Percentiles rank a stretch among this genome's conserved stretches.
phyloP scores from a whole-genome alignment of 2,797 vertebrate species.

The Siniperca undulata region DNA sequence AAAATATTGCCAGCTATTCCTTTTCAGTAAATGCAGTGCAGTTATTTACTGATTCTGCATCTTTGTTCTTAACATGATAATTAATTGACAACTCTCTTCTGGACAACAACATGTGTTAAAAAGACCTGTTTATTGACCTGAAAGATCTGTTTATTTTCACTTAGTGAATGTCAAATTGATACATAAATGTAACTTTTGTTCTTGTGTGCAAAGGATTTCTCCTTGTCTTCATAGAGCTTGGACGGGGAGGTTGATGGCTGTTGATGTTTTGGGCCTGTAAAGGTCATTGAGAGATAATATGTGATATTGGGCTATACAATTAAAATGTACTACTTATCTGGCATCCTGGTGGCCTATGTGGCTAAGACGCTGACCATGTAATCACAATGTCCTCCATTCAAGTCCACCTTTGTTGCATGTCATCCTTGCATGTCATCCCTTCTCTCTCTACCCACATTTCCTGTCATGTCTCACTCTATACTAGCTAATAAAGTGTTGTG shows the following conservation, averaged over 20 bases:
- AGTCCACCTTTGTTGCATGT: neutral
- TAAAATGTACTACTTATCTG: neutral
- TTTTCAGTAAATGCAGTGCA: neutral
- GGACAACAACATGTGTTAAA: neutral
- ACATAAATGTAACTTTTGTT: neutral
- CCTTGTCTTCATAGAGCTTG: neutral
- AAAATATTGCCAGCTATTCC: neutral
- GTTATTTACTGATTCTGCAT: constrained; percentile 12
- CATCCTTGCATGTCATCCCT: neutral
- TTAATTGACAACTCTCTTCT: neutral
- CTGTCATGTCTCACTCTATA: constrained; percentile 1
- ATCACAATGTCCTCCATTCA: neutral
- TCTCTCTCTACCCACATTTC: neutral
- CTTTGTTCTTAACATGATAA: neutral
- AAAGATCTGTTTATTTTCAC: neutral
- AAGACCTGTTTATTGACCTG: too few relatives aligned
- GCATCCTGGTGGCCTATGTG: neutral
- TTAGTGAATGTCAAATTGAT: neutral
- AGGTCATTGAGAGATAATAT: neutral
- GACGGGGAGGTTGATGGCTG: neutral
- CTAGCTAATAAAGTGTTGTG: neutral
- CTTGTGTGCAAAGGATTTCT: neutral
- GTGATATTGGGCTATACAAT: neutral
- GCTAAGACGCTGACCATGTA: neutral
- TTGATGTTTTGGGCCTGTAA: neutral